Evolutionary conservation across 2,113 vertebrate genomes (phyloP), one percentile per base, ranked within the genome.

Genomic region (Pungitius pungitius): DNA sequence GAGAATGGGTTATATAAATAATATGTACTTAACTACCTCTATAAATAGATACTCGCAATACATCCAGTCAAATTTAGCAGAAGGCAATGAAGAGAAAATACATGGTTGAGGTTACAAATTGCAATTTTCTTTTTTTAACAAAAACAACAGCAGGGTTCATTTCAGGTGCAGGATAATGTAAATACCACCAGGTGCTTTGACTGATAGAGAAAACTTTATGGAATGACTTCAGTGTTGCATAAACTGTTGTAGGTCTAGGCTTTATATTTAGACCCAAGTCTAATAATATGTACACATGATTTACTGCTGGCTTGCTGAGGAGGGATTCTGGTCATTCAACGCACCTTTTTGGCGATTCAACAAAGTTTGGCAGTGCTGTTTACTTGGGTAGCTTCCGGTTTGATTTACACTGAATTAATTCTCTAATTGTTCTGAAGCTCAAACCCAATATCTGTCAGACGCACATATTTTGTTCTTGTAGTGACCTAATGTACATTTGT

Each of bases 401-500:
- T 30, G 0, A 26, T 60, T n/a, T 35, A 35, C 8, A 51, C 49
- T 56, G 6, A 30, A 30, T 30, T 30, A 30, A 30, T 30, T 30
- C 30, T 52, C 20, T 37, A 54, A 24, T 59, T 45, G 37, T 49
- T 56, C 39, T 56, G 2, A 3, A 59, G 26, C 69, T 80, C 37
- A 9, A 27, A 33, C 8, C 55, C 35, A 49, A 9, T 69, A 52
- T 79, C 49, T 58, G 12, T 75, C 39, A 5, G 3, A 35, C 7
- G 37, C 22, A 52, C 26, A 37, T 18, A 58, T 13, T 59, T 57
- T 67, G 64, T 39, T 26, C 27, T 62, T 60, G 35, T 22, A 57
- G 12, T 49, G 39, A 26, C 75, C 22, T 73, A 78, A 85, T 76
- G 69, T 54, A 61, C 22, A 69, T 78, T 80, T 77, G 54, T 67